Evolutionary conservation across 64 coral and sea anemone species (phyloP).

Genomic region (Actinia equina): DNA sequence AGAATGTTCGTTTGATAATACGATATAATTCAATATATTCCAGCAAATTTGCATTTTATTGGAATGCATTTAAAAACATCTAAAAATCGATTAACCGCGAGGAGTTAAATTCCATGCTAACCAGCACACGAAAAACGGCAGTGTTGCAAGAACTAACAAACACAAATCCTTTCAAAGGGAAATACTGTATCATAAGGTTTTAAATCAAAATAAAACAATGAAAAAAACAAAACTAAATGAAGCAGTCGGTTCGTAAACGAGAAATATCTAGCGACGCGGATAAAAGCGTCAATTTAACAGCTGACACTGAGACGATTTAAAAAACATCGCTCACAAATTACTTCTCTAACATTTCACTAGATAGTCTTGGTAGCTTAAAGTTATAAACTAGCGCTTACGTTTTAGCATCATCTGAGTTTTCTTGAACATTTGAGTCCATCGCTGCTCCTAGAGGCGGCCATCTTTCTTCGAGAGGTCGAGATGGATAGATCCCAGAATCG

Average conservation of each 20-base stretch:
- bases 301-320: neutral
- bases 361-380: neutral
- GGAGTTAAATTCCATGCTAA: neutral
- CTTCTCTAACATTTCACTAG: neutral
- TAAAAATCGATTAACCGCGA: too few species aligned
- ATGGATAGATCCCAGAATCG: conserved; percentile 60
- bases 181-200: neutral
- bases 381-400: neutral
- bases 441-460: conserved; percentile 92
- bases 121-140: too few species aligned
- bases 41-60: too few species aligned
- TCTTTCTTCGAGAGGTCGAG: conserved; percentile 91
- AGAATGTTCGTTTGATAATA: too few species aligned
- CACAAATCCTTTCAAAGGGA: neutral
- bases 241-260: neutral
- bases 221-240: neutral
- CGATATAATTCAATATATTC: too few species aligned
- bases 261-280: conserved; percentile 2
- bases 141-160: too few species aligned
- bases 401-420: conserved; percentile 1
- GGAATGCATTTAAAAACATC: too few species aligned
- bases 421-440: conserved; percentile 27
- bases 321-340: neutral
- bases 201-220: neutral
- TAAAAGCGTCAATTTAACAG: neutral